Evolutionary conservation across 1,140 invertebrate species (phyloP).

Genomic region (Drosophila busckii): DNA sequence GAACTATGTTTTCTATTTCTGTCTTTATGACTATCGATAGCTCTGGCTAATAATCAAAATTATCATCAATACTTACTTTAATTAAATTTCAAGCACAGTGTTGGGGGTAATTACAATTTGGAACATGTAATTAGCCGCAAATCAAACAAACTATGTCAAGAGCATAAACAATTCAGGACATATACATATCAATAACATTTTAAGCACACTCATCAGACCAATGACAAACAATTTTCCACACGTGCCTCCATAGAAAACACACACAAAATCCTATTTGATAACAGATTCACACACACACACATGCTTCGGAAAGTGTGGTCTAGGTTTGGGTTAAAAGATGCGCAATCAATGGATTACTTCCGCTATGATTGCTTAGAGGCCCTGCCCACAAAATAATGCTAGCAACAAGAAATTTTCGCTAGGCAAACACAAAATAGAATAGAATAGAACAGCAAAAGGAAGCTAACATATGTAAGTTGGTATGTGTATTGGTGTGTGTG

Average conservation of each 20-base stretch:
- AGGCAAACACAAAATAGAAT: background rate
- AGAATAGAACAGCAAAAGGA: background rate
- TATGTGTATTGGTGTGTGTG: background rate
- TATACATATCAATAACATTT: conserved; percentile 38
- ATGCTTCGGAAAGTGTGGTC: background rate
- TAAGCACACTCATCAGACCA: conserved; percentile 28
- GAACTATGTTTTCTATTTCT: no score
- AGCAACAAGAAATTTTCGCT: conserved; percentile 24
- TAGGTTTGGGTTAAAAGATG: conserved; percentile 10
- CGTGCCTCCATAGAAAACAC: conserved; percentile 20
- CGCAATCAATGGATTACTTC: conserved; percentile 65
- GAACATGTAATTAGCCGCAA: no score
- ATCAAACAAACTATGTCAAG: background rate
- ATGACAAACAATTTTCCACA: conserved; percentile 37
- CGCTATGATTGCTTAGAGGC: conserved; percentile 44
- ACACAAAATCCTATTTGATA: conserved; percentile 28
- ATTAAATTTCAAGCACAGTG: no score
- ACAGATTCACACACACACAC: background rate
- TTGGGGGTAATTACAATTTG: no score
- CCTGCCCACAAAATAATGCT: conserved; percentile 28
- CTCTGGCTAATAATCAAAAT: no score
- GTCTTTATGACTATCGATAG: no score
- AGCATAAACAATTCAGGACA: conserved; percentile 1
- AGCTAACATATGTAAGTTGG: background rate
- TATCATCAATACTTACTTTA: no score